These are phyloP conservation scores for Geothlypis trichas DNA, from an alignment of 2,113 vertebrate genomes.

Conservation along the genomic window DNA sequence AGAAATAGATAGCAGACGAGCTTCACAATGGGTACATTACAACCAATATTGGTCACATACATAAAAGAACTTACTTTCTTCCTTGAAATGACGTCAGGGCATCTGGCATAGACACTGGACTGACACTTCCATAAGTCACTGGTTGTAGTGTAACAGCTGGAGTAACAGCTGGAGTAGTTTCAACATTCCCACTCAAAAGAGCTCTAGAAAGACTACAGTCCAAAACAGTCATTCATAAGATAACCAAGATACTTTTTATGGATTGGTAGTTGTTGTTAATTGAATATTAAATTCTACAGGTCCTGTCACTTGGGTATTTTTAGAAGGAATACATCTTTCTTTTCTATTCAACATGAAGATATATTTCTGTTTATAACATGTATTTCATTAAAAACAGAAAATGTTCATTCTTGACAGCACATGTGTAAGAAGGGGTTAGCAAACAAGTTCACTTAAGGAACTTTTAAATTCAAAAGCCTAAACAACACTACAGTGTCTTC, in stretches of 20 bases:
- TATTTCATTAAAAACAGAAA: not conserved
- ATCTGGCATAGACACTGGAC: not conserved
- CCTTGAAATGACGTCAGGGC: conserved; percentile 41
- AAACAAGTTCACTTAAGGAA: not conserved
- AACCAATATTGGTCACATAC: not conserved
- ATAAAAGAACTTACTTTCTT: conserved; percentile 77
- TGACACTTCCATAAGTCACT: conserved; percentile 37
- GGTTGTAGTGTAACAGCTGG: not conserved
- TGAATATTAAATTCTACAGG: not conserved
- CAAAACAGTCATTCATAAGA: not conserved
- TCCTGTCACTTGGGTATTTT: not conserved
- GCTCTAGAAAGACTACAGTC: conserved; percentile 67
- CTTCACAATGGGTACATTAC: not conserved
- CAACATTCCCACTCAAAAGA: conserved; percentile 3
- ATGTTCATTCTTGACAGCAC: not conserved
- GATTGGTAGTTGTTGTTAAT: not conserved
- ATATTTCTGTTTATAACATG: not conserved
- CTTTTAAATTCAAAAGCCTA: not conserved
- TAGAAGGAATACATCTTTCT: not conserved
- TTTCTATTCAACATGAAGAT: not conserved
- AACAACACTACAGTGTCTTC: not conserved
- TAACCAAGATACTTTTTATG: not conserved
- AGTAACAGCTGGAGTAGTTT: not conserved
- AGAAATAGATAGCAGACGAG: not conserved
- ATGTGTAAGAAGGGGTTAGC: not conserved